Conservation (phyloP, 2,888 invertebrate genomes). For the Anarsia innoxiella region DNA sequence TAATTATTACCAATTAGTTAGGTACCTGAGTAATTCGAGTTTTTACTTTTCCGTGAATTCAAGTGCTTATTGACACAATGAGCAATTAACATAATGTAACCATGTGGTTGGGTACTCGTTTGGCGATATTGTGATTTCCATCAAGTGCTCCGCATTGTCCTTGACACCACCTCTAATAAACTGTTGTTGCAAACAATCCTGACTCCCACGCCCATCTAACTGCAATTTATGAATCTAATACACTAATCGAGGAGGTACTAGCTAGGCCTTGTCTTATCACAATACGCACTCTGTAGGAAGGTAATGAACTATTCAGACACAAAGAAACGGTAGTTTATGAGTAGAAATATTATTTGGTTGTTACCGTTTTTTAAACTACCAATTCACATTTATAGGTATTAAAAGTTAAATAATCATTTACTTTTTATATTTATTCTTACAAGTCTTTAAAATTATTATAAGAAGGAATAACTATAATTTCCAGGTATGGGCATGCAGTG, state of each 20-base stretch:
- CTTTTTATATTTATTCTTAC: too few species aligned
- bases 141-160: slow-evolving; percentile 26
- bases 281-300: slow-evolving; percentile 12
- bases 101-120: slow-evolving; percentile 9
- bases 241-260: slow-evolving; percentile 29
- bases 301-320: slow-evolving; percentile 2
- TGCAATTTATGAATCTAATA: slow-evolving; percentile 42
- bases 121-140: slow-evolving; percentile 11
- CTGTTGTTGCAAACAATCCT: slow-evolving; percentile 42
- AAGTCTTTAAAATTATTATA: too few species aligned
- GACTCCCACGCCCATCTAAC: slow-evolving; percentile 50
- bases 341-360: too few species aligned
- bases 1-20: background rate
- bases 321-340: slow-evolving; percentile 5
- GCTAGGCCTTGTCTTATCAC: slow-evolving; percentile 10
- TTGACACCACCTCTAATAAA: slow-evolving; percentile 45
- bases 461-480: too few species aligned
- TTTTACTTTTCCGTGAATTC: background rate
- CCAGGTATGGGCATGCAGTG: slow-evolving; percentile 56
- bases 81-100: slow-evolving; percentile 12
- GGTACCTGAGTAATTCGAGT: background rate
- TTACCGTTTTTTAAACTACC: too few species aligned
- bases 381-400: too few species aligned
- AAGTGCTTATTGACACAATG: slow-evolving; percentile 4
- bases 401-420: too few species aligned